phyloP scores from a whole-genome alignment of 2,797 vertebrate species.

The Xerus rutilus region DNA sequence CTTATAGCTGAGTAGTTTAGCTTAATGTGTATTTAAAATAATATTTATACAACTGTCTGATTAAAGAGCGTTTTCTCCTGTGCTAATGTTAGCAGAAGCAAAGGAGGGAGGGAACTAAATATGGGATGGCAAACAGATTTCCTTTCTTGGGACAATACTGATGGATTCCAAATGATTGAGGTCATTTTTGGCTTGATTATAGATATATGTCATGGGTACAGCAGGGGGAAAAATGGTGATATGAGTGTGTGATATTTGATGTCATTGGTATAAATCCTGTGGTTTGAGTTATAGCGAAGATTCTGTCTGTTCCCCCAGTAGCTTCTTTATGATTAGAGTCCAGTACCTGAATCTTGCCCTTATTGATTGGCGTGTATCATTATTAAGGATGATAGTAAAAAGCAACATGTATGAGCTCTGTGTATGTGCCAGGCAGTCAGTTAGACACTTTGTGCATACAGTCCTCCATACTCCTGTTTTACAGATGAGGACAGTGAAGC shows the following conservation, averaged over 20 bases:
- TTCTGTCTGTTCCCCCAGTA: not conserved
- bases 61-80: slow-evolving; percentile 13
- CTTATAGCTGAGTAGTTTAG: not conserved
- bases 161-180: not conserved
- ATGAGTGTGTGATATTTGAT: not conserved
- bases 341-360: slow-evolving; percentile 13
- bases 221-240: not conserved
- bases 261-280: not conserved
- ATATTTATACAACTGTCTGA: not conserved
- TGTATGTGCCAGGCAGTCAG: not conserved
- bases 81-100: not conserved
- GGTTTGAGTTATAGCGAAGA: not conserved
- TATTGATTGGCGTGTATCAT: not conserved
- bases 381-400: not conserved
- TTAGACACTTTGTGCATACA: not conserved
- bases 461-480: not conserved
- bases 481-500: not conserved
- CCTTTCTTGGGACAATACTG: not conserved
- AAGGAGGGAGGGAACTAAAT: slow-evolving; percentile 18
- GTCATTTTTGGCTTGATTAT: slow-evolving; percentile 54
- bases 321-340: not conserved
- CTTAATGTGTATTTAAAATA: slow-evolving; percentile 11
- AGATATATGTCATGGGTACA: not conserved
- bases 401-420: not conserved
- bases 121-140: slow-evolving; percentile 1